Base-by-base conservation (phyloP, 2,888 invertebrate genomes). In the Nineta flava region DNA sequence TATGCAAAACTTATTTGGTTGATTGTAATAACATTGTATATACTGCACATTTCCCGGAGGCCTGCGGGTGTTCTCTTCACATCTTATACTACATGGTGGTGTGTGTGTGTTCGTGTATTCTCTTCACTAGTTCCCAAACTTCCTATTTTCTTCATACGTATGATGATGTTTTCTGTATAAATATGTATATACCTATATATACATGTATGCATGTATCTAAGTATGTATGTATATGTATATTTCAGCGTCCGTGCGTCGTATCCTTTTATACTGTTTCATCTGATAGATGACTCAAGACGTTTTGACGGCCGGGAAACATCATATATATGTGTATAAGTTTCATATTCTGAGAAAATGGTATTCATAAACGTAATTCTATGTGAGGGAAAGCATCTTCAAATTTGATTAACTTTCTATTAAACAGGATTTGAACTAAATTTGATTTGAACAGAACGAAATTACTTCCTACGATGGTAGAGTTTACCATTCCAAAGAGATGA, bases 1-100 rank as follows among this genome's bases (percentile, higher is more conserved):
- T 6, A 26, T 26, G 7, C 26, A 46, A 17, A 19, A 32, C 15
- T 46, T 31, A 26, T 31, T 15, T 46, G 46, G 46, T 16, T n/a
- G 46, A 13, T 32, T 46, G 46, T 38, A 38, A 12, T 38, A 15
- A 26, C 26, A 7, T 7, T 26, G 7, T 26, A 26, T 26, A 26
- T 31, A 15, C 10, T 19, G 43, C 43, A 21, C 43, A 46, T 46
- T 32, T 46, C 46, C 46, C 46, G 34, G 26, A 46, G 46, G 46
- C 34, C 46, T 32, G 46, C 34, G 46, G 46, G 46, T 31, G 46
- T 26, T 46, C 38, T 38, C 15, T 15, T 13, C 15, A n/a, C 38
- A 38, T 26, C 26, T 26, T 26, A 26, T 26, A 26, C 26, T 26
- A 26, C 26, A 26, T 26, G 26, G 26, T 26, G 26, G 26, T 26